These are phyloP conservation scores for Salpingus planirostris DNA, from an alignment of 2,888 invertebrate genomes.

Conservation along the genomic window DNA sequence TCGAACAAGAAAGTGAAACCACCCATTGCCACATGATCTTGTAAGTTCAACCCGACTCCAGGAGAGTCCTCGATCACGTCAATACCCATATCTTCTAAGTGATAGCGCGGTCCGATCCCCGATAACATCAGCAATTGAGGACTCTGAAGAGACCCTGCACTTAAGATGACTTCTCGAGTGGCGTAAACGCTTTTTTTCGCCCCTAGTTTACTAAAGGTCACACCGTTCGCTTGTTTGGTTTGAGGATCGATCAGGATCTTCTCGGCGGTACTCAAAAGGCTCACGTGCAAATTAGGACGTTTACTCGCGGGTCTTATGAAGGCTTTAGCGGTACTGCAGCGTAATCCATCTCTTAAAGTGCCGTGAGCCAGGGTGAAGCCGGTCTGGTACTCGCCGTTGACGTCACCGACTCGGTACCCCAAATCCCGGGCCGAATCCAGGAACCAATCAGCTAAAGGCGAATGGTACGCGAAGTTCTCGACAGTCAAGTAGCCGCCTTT, in stretches of 20 bases:
- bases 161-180: slow-evolving; percentile 70
- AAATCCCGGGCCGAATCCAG: slow-evolving; percentile 60
- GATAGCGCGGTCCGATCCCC: slow-evolving; percentile 63
- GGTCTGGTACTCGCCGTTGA: slow-evolving; percentile 70
- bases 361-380: slow-evolving; percentile 72
- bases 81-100: slow-evolving; percentile 53
- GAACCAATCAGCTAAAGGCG: slow-evolving; percentile 61
- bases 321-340: slow-evolving; percentile 79
- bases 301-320: slow-evolving; percentile 60
- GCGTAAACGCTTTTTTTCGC: slow-evolving; percentile 47
- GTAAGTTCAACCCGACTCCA: slow-evolving; percentile 73
- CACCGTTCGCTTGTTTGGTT: slow-evolving; percentile 55
- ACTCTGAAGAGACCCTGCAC: slow-evolving; percentile 75
- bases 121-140: slow-evolving; percentile 83
- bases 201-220: slow-evolving; percentile 51
- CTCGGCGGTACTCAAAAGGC: slow-evolving; percentile 46
- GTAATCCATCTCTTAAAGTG: slow-evolving; percentile 65
- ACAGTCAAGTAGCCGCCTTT: slow-evolving; percentile 64
- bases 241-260: slow-evolving; percentile 55
- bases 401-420: slow-evolving; percentile 61
- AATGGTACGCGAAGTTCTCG: slow-evolving; percentile 61
- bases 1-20: slow-evolving; percentile 67
- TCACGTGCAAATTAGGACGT: slow-evolving; percentile 64
- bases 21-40: slow-evolving; percentile 75
- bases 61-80: slow-evolving; percentile 52